Evolutionary conservation across 2,797 vertebrate genomes (phyloP).

Genomic region (Loris lydekkerianus): DNA sequence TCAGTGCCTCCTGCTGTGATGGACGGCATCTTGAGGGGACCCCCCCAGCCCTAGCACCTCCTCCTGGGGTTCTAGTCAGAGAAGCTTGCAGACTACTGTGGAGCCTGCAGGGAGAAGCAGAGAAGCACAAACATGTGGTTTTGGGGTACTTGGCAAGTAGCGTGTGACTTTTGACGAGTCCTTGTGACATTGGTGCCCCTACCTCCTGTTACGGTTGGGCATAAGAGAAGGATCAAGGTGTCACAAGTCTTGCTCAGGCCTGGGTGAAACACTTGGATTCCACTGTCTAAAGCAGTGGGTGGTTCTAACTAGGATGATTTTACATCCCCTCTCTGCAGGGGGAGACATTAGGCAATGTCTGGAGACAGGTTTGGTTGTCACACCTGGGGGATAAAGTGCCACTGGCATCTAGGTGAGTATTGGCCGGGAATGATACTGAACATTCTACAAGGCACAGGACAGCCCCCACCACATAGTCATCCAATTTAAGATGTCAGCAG

Average conservation of each 20-base stretch:
- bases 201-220: too few relatives aligned
- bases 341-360: background rate
- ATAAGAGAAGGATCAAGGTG: background rate
- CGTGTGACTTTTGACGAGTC: background rate
- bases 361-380: background rate
- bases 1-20: background rate
- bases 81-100: background rate
- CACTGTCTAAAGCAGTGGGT: background rate
- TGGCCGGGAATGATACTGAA: too few relatives aligned
- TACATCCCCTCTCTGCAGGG: rapidly evolving
- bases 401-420: background rate
- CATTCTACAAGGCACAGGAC: rapidly evolving
- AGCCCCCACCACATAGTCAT: background rate
- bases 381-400: background rate
- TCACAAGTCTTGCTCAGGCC: rapidly evolving
- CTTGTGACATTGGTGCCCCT: too few relatives aligned
- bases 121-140: rapidly evolving
- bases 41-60: background rate
- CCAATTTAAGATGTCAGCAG: background rate
- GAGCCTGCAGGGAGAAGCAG: rapidly evolving
- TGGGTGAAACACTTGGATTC: background rate
- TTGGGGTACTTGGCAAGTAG: background rate
- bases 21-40: background rate
- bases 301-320: background rate
- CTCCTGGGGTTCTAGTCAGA: background rate